Percentiles rank a stretch among this genome's conserved stretches.
Conservation (phyloP, 1,140 invertebrate species). For the Nixonia krombeini region DNA sequence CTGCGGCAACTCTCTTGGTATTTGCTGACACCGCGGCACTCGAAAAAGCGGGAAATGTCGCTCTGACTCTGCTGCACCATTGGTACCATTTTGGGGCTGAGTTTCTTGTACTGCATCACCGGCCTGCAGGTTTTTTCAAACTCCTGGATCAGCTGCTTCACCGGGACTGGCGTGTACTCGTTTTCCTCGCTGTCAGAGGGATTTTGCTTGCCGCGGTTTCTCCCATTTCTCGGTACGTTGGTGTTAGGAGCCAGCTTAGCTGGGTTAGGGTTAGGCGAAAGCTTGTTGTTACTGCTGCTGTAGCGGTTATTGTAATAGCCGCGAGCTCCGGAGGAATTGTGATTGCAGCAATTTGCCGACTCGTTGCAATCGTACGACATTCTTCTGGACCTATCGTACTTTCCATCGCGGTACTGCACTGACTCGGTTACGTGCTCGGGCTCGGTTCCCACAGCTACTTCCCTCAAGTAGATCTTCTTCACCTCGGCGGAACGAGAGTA, state of each 20-base stretch:
- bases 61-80: slow-evolving; percentile 51
- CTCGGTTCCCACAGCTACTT: slow-evolving; percentile 66
- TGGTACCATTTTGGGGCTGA: slow-evolving; percentile 59
- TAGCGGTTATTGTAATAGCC: slow-evolving; percentile 1
- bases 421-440: slow-evolving; percentile 50
- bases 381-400: slow-evolving; percentile 48
- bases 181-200: slow-evolving; percentile 45
- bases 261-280: slow-evolving; percentile 1
- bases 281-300: slow-evolving; percentile 3
- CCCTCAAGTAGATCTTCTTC: slow-evolving; percentile 65
- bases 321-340: background rate
- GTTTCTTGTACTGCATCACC: slow-evolving; percentile 73
- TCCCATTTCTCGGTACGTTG: background rate
- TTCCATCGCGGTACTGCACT: slow-evolving; percentile 20
- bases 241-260: background rate
- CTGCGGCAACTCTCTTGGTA: slow-evolving; percentile 31
- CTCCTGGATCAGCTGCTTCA: slow-evolving; percentile 76
- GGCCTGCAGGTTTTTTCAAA: slow-evolving; percentile 76
- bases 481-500: slow-evolving; percentile 47
- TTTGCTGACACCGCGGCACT: slow-evolving; percentile 43
- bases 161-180: slow-evolving; percentile 75
- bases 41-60: slow-evolving; percentile 64
- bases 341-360: slow-evolving; percentile 11
- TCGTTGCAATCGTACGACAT: slow-evolving; percentile 38
- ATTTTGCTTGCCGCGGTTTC: slow-evolving; percentile 1